Evolutionary conservation across 2,113 vertebrate species (phyloP), one percentile per base, ranked within the genome.

Genomic region (Tachycineta bicolor): DNA sequence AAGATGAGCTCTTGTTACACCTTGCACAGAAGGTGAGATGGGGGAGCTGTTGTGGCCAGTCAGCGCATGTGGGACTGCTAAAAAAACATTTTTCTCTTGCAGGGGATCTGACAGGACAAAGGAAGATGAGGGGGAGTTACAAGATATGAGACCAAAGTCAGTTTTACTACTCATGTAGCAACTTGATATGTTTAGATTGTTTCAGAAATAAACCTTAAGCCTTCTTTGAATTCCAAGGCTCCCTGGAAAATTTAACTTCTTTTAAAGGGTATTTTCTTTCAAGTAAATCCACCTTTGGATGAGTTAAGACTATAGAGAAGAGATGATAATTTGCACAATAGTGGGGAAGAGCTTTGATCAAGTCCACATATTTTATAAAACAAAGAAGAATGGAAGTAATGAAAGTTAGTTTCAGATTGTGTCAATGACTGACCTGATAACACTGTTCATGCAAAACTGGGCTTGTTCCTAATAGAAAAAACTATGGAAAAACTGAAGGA

Each of bases 201-300:
- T 93, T 79, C 44, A 88, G 87, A 93, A 97, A 91, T 87, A 87
- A 93, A 62, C 44, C n/a, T 56, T 53, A 69, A 49, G 23, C 58
- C 25, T 59, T 41, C 76, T 81, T 91, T 79, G 87, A 79, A 90
- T 87, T 94, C 82, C 62, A 52, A 4, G 68, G 34, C 53, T 94
- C 6, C 0, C 24, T 87, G 81, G 64, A 93, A 86, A 73, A 75
- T 64, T 53, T 79, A 64, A 39, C 39, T 74, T 86, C n/a, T 84
- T 91, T 55, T 23, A 43, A 82, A 82, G 21, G 4, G 12, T 81
- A 1, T 83, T 90, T 82, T 82, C 23, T 87, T 87, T 55, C 37
- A 76, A 83, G 65, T 76, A 60, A 46, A 3, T 85, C 49, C 33
- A n/a, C 25, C 26, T 88, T 86, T 44, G 67, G 14, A 33, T 80